These are phyloP conservation scores for Dryomyza anilis DNA, from an alignment of 2,888 invertebrate species.

Conservation along the genomic window DNA sequence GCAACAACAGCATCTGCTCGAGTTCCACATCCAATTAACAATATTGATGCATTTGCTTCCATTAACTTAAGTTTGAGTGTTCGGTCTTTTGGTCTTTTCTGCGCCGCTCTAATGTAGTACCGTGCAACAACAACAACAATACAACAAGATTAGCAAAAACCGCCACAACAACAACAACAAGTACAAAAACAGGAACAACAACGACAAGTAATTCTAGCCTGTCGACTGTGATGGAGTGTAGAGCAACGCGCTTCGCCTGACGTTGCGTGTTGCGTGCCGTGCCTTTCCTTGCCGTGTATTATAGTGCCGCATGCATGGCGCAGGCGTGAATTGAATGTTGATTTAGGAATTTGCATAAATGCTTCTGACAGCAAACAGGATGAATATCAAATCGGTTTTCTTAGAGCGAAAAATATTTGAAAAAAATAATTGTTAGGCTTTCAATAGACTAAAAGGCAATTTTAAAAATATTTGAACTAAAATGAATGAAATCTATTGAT, in stretches of 20 bases:
- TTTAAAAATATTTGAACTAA: too few relatives aligned
- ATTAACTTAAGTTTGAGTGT: constrained; percentile 46
- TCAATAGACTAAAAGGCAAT: too few relatives aligned
- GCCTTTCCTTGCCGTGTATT: too few relatives aligned
- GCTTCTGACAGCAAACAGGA: constrained; percentile 23
- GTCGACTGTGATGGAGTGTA: constrained; percentile 10
- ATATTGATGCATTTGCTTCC: constrained; percentile 60
- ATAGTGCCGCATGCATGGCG: not conserved
- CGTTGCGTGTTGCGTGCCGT: constrained; percentile 5
- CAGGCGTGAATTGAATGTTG: constrained; percentile 24
- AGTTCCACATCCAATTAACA: constrained; percentile 60
- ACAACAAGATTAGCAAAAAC: too few relatives aligned
- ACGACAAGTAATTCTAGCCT: constrained; percentile 9
- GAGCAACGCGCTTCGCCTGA: not conserved
- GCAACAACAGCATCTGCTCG: too few relatives aligned
- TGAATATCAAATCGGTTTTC: too few relatives aligned
- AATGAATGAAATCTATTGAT: too few relatives aligned
- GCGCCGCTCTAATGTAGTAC: too few relatives aligned
- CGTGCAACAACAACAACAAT: too few relatives aligned
- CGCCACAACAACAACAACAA: too few relatives aligned
- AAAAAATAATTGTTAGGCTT: not conserved
- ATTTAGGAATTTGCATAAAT: constrained; percentile 25
- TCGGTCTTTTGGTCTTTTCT: not conserved
- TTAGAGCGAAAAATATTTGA: too few relatives aligned
- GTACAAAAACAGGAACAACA: too few relatives aligned